Evolutionary conservation across 1,140 invertebrate species (phyloP), one percentile per base, ranked within the genome.

Genomic region (Xylocopa sonorina): DNA sequence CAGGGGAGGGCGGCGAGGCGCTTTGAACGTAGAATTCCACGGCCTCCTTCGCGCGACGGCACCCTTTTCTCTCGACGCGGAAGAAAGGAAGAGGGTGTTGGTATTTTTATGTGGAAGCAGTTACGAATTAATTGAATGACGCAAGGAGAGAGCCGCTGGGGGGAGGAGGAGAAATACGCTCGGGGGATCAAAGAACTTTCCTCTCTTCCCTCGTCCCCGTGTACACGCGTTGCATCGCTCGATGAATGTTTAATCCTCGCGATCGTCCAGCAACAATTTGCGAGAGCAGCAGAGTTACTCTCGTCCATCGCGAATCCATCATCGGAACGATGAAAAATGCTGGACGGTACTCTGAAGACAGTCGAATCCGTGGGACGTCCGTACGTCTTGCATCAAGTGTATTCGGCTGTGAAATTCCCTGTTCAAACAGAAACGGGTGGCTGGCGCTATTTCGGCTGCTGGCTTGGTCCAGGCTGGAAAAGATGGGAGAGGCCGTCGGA

Each of bases 371-470:
- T n/a, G n/a, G 46, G 27, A 80, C 84, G 83, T 67, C 83, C 84
- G 86, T 82, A 83, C 87, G 87, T 92, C 88, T 91, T 89, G 90
- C 88, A 91, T 91, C 90, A 87, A 72, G 86, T 90, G 88, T 83
- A 90, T 89, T 90, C 92, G 91, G 91, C 91, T 92, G 91, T 92
- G 85, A 93, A 93, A 93, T 93, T 92, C 88, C 85, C 90, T 92
- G 91, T 92, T 92, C 90, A 92, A 92, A 91, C 91, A 91, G 88
- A 89, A 89, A 86, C 88, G 90, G 80, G 77, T 87, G 84, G 87
- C 88, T 86, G 85, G 88, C 86, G 84, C 89, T n/a, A 88, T 89
- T 88, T 90, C 78, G 87, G 82, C 83, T 82, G 48, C 80, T 66
- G 71, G 74, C 57, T 74, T 24, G 80, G 76, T 69, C 79, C 83